Evolutionary conservation across 1,140 invertebrate species (phyloP).

Genomic region (Notospermus geniculatus): DNA sequence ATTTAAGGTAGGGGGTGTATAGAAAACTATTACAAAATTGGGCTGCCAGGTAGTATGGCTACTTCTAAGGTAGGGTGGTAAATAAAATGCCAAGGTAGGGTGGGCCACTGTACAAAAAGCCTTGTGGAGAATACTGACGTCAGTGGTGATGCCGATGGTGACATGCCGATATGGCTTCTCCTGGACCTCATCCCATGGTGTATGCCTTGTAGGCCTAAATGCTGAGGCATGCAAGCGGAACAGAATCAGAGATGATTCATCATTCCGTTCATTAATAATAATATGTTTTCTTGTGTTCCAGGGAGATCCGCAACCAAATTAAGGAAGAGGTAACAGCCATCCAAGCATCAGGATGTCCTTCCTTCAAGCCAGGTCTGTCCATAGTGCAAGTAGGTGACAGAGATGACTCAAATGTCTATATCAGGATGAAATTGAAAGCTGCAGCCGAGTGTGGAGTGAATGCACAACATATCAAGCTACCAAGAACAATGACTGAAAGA

Average conservation of each 20-base stretch:
- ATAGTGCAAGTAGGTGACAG: conserved; percentile 79
- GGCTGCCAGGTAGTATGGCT: no score
- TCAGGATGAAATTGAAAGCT: conserved; percentile 92
- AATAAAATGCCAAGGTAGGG: no score
- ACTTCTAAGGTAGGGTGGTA: no score
- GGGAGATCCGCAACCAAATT: conserved; percentile 73
- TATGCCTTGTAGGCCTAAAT: background rate
- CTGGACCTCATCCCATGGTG: background rate
- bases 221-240: background rate
- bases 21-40: no score
- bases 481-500: conserved; percentile 76
- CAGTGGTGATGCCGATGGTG: background rate
- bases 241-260: background rate
- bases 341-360: conserved; percentile 60
- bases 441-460: conserved; percentile 87
- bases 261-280: background rate
- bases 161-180: background rate
- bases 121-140: background rate
- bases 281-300: conserved; percentile 50
- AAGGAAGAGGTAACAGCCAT: conserved; percentile 66
- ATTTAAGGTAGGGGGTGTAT: no score
- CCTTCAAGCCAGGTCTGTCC: conserved; percentile 71
- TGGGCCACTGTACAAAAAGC: no score
- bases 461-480: conserved; percentile 78
- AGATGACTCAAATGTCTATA: conserved; percentile 99